Conservation (phyloP, 92 coral and sea anemone species). For the Zoanthus sociatus region DNA sequence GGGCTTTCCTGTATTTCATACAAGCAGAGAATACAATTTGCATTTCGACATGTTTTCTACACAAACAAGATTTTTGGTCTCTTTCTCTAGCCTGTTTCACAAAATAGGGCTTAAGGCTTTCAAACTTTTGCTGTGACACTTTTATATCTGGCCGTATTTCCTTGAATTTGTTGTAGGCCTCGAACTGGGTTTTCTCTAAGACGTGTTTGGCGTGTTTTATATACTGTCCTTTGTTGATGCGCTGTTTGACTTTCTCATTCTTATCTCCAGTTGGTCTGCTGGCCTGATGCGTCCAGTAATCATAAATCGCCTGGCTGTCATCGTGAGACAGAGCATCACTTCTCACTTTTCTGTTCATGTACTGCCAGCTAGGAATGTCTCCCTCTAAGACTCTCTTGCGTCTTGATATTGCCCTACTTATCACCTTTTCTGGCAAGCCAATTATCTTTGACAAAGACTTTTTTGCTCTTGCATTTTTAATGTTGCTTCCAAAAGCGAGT, state of each 20-base stretch:
- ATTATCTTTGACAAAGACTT: background rate
- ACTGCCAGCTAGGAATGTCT: constrained; percentile 22
- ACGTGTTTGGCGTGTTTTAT: background rate
- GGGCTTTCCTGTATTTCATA: constrained; percentile 5
- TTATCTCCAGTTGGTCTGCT: constrained; percentile 24
- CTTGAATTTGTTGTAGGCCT: background rate
- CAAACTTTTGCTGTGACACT: constrained; percentile 2
- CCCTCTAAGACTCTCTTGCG: background rate
- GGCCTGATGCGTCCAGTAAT: constrained; percentile 12
- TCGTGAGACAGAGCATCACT: background rate
- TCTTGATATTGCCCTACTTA: constrained; percentile 8
- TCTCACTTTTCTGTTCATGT: constrained; percentile 2
- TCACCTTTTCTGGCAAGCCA: background rate
- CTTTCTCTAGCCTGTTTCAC: constrained; percentile 16
- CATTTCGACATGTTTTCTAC: constrained; percentile 7
- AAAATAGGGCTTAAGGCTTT: constrained; percentile 10
- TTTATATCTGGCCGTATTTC: constrained; percentile 1
- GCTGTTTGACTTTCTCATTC: background rate
- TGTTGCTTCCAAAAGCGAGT: background rate
- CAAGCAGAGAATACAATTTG: constrained; percentile 10
- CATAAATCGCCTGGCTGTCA: constrained; percentile 17
- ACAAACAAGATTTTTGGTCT: constrained; percentile 20
- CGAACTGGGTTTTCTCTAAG: constrained; percentile 1
- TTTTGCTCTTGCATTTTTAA: constrained; percentile 2
- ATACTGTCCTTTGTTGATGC: background rate